phyloP scores from a whole-genome alignment of 2,888 invertebrate species.

The Cephus runcator region DNA sequence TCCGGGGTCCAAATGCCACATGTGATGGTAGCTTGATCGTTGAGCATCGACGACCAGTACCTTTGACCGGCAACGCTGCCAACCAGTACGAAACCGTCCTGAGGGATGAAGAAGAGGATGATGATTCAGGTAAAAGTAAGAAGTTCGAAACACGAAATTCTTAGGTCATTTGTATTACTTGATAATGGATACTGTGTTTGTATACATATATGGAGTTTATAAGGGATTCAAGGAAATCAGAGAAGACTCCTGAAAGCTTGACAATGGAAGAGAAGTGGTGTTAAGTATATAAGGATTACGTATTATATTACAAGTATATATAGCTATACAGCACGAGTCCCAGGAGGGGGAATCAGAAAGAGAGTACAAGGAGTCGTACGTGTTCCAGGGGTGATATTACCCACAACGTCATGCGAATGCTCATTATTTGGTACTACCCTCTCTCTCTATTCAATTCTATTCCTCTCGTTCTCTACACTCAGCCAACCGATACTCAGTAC shows the following conservation, averaged over 20 bases:
- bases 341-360: not conserved
- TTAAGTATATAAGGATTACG: too few relatives aligned
- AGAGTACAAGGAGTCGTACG: not conserved
- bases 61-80: slow-evolving; percentile 97
- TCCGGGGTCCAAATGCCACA: slow-evolving; percentile 99
- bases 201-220: too few relatives aligned
- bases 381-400: not conserved
- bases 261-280: not conserved
- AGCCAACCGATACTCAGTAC: not conserved
- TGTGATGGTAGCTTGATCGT: slow-evolving; percentile 92
- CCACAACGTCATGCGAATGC: not conserved
- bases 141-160: too few relatives aligned
- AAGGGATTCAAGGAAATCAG: not conserved
- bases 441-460: too few relatives aligned
- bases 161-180: too few relatives aligned
- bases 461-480: not conserved
- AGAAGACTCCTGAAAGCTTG: not conserved
- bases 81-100: slow-evolving; percentile 98
- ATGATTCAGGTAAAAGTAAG: not conserved
- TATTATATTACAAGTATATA: too few relatives aligned
- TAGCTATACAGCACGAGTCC: too few relatives aligned
- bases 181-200: too few relatives aligned
- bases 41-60: slow-evolving; percentile 98
- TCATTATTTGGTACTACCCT: not conserved
- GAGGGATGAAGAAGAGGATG: slow-evolving; percentile 24